Evolutionary conservation across 1,140 invertebrate genomes (phyloP), one percentile per base, ranked within the genome.

Genomic region (Pteromalus puparum): DNA sequence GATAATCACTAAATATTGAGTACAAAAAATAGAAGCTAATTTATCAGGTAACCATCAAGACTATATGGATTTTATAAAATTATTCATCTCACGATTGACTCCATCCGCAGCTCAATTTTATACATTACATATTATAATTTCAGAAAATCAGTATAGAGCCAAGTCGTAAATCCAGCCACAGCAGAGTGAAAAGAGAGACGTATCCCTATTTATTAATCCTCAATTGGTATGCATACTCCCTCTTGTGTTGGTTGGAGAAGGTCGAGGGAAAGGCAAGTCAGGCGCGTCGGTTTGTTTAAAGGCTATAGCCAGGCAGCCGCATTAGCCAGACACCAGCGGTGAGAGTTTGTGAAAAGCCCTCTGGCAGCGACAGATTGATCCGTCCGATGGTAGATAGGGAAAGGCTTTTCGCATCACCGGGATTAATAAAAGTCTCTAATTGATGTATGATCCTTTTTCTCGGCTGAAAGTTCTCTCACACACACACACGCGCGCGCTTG

Each of bases 151-250:
- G 48, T 53, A 0, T 13, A 53, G 18, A 15, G 18, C 48, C 48
- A 53, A 53, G 48, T 53, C 48, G 48, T 53, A 53, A 53, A 53
- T 53, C 48, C 48, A 53, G 4, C 48, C 48, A 18, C 18, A 18
- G 73, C 2, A 42, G 21, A 76, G 74, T 48, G 42, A 76, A 76
- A 76, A 15, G 53, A 61, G 34, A 21, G 72, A n/a, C 34, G 72
- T 38, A 74, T 38, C 28, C 7, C 26, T 3, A 30, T 34, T 30
- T 68, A 80, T 80, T 80, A 80, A 80, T 80, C 77, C 77, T 65
- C 38, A 65, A 80, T 80, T 80, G 65, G 65, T 80, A 80, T 80
- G 77, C 77, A 34, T 61, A n/a, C 53, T 61, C 21, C 21, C 53
- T 61, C 53, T 61, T 30, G 15, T 4, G 10, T 28, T 70, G 26